Evolutionary conservation across 2,888 invertebrate genomes (phyloP).

Genomic region (Chymomyza amoena): DNA sequence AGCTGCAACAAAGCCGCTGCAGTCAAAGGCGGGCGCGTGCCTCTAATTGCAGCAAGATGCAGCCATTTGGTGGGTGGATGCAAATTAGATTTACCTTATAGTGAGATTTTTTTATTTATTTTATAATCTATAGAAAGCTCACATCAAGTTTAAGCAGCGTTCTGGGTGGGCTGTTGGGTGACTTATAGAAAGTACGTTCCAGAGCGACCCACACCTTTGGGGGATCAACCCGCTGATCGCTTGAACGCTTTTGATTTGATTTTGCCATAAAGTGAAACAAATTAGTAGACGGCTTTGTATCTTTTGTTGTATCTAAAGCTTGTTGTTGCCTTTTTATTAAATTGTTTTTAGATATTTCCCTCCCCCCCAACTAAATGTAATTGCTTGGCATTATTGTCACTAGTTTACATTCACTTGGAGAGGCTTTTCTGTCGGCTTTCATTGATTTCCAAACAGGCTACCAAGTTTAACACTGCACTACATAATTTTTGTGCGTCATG

Average conservation of each 20-base stretch:
- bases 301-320: conserved; percentile 6
- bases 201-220: conserved; percentile 45
- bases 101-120: not conserved
- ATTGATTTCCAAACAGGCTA: conserved; percentile 61
- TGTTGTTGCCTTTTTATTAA: conserved; percentile 20
- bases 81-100: not conserved
- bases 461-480: conserved; percentile 15
- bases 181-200: conserved; percentile 49
- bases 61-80: not conserved
- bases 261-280: conserved; percentile 66
- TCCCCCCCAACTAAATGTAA: conserved; percentile 23
- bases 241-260: conserved; percentile 56
- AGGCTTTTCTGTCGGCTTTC: conserved; percentile 50
- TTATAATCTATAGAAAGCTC: not conserved
- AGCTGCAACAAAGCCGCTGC: conserved; percentile 16
- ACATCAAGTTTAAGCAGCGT: not conserved
- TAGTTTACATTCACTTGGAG: conserved; percentile 21
- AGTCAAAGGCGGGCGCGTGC: conserved; percentile 30
- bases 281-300: conserved; percentile 47
- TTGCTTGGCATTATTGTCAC: conserved; percentile 55
- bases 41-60: conserved; percentile 21
- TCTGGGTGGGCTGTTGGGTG: conserved; percentile 13
- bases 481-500: conserved; percentile 2
- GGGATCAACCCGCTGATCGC: conserved; percentile 40
- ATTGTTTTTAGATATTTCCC: conserved; percentile 24